phyloP scores from a whole-genome alignment of 1,140 invertebrate species.

The Mycetomoellerius zeteki region DNA sequence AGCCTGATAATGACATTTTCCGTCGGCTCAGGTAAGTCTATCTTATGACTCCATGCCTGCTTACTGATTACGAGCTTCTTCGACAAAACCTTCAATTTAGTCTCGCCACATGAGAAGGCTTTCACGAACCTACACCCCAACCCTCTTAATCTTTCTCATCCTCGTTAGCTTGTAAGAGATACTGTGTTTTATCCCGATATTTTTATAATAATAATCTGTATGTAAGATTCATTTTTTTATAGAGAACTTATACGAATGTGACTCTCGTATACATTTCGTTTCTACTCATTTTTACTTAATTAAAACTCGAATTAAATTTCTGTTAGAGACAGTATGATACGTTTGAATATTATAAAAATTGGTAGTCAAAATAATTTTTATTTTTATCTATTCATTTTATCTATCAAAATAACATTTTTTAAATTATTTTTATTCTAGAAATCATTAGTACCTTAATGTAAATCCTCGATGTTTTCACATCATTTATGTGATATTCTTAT shows the following conservation, averaged over 20 bases:
- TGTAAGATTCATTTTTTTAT: neutral
- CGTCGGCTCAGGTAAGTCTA: slow-evolving; percentile 59
- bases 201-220: neutral
- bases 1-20: slow-evolving; percentile 74
- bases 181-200: neutral
- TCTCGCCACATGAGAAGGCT: slow-evolving; percentile 21
- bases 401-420: neutral
- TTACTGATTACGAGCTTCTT: slow-evolving; percentile 42
- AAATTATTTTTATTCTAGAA: neutral
- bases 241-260: neutral
- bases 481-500: slow-evolving; percentile 4
- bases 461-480: neutral
- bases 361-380: too few species aligned
- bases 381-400: neutral
- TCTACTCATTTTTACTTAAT: neutral
- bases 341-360: neutral
- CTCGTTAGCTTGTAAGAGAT: neutral
- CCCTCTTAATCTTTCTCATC: neutral
- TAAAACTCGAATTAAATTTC: neutral
- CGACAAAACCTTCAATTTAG: slow-evolving; percentile 44
- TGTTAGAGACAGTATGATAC: neutral
- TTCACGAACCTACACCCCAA: neutral
- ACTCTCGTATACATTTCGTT: neutral
- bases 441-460: neutral
- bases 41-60: slow-evolving; percentile 53